These are phyloP conservation scores for Oophaga sylvatica DNA, from an alignment of 2,797 vertebrate genomes.

Conservation along the genomic window DNA sequence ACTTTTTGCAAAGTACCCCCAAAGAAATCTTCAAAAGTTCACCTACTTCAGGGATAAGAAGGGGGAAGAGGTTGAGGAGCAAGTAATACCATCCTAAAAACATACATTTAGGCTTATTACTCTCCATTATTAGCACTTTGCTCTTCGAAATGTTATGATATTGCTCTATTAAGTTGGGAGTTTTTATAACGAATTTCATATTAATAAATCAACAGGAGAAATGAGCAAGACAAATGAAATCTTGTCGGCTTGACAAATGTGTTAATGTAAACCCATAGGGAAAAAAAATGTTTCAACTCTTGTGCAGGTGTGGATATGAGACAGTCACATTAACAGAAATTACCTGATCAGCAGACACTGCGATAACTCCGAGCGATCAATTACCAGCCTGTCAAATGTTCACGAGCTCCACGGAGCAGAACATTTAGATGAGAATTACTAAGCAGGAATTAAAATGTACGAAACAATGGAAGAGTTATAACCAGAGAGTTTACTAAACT, in stretches of 20 bases:
- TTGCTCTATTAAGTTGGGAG: neutral
- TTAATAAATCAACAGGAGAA: constrained; percentile 54
- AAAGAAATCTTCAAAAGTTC: too few relatives aligned
- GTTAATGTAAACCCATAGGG: constrained; percentile 12
- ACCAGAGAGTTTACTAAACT: neutral
- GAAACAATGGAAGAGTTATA: constrained; percentile 3
- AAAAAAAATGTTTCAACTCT: neutral
- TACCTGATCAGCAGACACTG: constrained; percentile 11
- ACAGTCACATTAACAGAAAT: neutral
- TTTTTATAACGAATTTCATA: constrained; percentile 30
- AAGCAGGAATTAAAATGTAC: neutral
- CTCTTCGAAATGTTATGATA: neutral
- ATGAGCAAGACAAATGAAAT: neutral
- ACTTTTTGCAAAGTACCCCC: too few relatives aligned
- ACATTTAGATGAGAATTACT: constrained; percentile 4
- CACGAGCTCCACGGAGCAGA: neutral
- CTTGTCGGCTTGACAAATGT: constrained; percentile 9
- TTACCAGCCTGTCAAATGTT: constrained; percentile 39
- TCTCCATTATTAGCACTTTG: neutral
- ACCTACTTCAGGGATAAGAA: too few relatives aligned
- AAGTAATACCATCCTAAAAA: too few relatives aligned
- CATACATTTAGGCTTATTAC: neutral
- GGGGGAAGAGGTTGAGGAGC: too few relatives aligned
- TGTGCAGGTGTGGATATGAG: constrained; percentile 18
- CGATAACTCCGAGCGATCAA: constrained; percentile 57